phyloP scores from a whole-genome alignment of 2,888 invertebrate genomes.

The Scaptomyza tumidula region DNA sequence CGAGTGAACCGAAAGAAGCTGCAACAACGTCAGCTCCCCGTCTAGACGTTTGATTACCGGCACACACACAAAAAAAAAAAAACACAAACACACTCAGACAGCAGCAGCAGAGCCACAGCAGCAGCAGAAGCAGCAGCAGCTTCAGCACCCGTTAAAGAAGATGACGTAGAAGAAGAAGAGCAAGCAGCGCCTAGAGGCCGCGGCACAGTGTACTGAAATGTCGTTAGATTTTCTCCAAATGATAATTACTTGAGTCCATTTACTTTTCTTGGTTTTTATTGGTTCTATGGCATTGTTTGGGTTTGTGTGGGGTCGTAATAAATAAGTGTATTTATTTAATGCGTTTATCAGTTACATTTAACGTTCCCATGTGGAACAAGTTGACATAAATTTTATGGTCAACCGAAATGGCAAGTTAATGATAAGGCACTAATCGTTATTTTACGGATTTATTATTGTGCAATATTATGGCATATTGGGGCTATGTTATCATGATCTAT shows the following conservation, averaged over 20 bases:
- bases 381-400: background rate
- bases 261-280: slow-evolving; percentile 30
- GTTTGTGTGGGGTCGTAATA: slow-evolving; percentile 24
- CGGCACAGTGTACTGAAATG: slow-evolving; percentile 42
- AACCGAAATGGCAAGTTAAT: slow-evolving; percentile 1
- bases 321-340: slow-evolving; percentile 29
- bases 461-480: background rate
- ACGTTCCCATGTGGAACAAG: slow-evolving; percentile 13
- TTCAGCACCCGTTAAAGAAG: background rate
- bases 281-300: slow-evolving; percentile 19
- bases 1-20: slow-evolving; percentile 62
- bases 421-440: slow-evolving; percentile 7
- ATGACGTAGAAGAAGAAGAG: slow-evolving; percentile 25
- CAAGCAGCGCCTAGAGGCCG: slow-evolving; percentile 16
- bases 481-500: background rate
- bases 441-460: background rate
- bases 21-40: slow-evolving; percentile 63
- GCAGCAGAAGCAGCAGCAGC: slow-evolving; percentile 23
- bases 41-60: slow-evolving; percentile 78
- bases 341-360: slow-evolving; percentile 54
- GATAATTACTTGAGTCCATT: slow-evolving; percentile 21
- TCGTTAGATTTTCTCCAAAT: slow-evolving; percentile 32
- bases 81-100: slow-evolving; percentile 38
- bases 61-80: slow-evolving; percentile 42
- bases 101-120: slow-evolving; percentile 31